Base-by-base conservation (phyloP, 37 sponge, comb jelly and placozoan species). In the Hormiphora californensis region DNA sequence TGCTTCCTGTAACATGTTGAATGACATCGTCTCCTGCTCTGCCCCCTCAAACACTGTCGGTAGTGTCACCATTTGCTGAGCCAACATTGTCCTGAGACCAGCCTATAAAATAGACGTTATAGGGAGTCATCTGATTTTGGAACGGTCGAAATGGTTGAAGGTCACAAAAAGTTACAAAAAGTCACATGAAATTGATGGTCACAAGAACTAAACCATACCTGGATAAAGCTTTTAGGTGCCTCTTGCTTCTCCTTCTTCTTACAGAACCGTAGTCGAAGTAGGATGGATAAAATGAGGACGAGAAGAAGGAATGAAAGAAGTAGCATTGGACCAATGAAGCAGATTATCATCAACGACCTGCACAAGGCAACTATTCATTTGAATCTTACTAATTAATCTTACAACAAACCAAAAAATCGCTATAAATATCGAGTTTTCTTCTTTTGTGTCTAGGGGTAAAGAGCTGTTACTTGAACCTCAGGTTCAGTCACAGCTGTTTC, bases 31-130 rank as follows among this genome's bases (percentile, higher is more conserved):
- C 41, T 73, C 81, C 43, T 73, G 81, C 27, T 73, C 81, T 3
- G 81, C 40, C 21, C 81, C 81, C 23, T 73, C 81, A 19, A 73
- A 33, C 23, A 73, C 81, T 73, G 81, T 73, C 1, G 81, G 81
- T 73, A 73, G 22, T n/a, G 81, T 43, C 0, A 73, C 81, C 81
- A 73, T 73, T 1, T 43, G 40, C 44, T 73, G 81, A 41, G 81
- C 81, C 2, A 73, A 46, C 5, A 73, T 73, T 3, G 41, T 73
- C 46, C 81, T 73, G 11, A 73, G 46, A 1, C 81, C 81, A 2
- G 32, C 81, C n/a, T n/a, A n/a, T n/a, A n/a, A n/a, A n/a, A n/a
- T n/a, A n/a, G n/a, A n/a, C n/a, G n/a, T n/a, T n/a, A n/a, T n/a
- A n/a, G n/a, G n/a, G n/a, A n/a, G n/a, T n/a, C n/a, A n/a, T n/a